Evolutionary conservation across 2,113 vertebrate species (phyloP).

Genomic region (Erinaceus europaeus): DNA sequence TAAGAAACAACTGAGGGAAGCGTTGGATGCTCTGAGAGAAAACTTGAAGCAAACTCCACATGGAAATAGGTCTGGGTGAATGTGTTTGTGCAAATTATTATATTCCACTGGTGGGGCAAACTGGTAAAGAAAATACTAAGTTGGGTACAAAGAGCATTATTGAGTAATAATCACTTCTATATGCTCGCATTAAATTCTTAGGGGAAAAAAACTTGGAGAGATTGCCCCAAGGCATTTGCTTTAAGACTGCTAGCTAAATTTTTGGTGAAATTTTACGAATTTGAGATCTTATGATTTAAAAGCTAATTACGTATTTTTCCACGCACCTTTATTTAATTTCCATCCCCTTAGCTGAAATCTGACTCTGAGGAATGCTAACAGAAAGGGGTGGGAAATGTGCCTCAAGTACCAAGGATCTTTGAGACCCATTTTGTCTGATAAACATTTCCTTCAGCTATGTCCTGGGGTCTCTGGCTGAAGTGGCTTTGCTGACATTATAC

Average conservation of each 20-base stretch:
- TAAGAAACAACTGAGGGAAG: background rate
- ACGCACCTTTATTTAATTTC: slow-evolving; percentile 72
- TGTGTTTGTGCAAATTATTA: slow-evolving; percentile 14
- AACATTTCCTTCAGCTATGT: background rate
- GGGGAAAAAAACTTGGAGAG: slow-evolving; percentile 8
- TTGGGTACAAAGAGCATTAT: background rate
- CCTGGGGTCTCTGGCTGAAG: background rate
- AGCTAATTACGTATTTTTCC: slow-evolving; percentile 58
- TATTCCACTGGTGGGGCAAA: slow-evolving; percentile 36
- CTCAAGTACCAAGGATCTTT: background rate
- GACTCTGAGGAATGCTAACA: slow-evolving; percentile 69
- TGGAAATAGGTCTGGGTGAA: background rate
- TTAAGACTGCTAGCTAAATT: slow-evolving; percentile 31
- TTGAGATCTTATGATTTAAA: slow-evolving; percentile 62
- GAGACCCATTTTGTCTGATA: slow-evolving; percentile 37
- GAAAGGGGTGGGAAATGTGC: slow-evolving; percentile 43
- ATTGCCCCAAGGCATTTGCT: slow-evolving; percentile 33
- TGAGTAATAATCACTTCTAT: slow-evolving; percentile 40
- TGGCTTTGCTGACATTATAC: slow-evolving; percentile 33
- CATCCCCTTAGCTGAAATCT: slow-evolving; percentile 61
- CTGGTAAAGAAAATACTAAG: background rate
- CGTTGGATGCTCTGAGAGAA: background rate
- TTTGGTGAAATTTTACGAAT: slow-evolving; percentile 49
- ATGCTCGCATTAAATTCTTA: slow-evolving; percentile 15
- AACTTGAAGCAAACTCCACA: background rate